These are phyloP conservation scores for Bovichtus diacanthus DNA, from an alignment of 2,797 vertebrate genomes.

Conservation along the genomic window DNA sequence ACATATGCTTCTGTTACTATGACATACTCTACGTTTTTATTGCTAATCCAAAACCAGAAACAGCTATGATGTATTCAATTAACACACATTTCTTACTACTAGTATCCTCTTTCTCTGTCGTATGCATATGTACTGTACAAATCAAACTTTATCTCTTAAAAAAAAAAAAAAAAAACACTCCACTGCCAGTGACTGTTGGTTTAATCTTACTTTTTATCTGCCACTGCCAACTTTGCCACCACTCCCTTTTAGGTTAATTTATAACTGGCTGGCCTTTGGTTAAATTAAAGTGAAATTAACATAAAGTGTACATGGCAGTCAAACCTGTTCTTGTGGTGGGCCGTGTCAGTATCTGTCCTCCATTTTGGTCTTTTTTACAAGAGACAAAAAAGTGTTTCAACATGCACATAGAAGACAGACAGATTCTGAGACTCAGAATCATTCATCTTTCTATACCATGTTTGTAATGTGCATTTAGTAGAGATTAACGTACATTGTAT, in stretches of 20 bases:
- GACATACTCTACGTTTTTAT: neutral
- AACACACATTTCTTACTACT: neutral
- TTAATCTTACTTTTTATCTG: constrained; percentile 28
- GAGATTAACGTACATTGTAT: neutral
- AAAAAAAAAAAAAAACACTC: neutral
- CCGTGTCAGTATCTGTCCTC: neutral
- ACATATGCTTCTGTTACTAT: neutral
- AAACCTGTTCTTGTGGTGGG: constrained; percentile 51
- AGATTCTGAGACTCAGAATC: constrained; percentile 1
- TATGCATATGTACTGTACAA: constrained; percentile 16
- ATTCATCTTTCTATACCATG: constrained; percentile 1
- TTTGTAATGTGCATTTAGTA: neutral
- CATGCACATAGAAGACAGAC: constrained; percentile 4
- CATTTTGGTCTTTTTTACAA: neutral
- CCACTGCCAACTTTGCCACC: constrained; percentile 35
- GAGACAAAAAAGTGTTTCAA: constrained; percentile 1
- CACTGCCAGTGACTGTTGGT: neutral
- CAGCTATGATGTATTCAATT: neutral
- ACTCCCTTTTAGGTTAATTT: constrained; percentile 43
- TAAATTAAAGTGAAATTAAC: constrained; percentile 43
- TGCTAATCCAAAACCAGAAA: neutral
- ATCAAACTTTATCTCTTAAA: constrained; percentile 10
- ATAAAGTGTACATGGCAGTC: constrained; percentile 30
- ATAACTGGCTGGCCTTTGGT: constrained; percentile 10
- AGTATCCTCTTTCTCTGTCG: constrained; percentile 1